Conservation (phyloP, 2,113 vertebrate species). For the Pelusios castaneus region DNA sequence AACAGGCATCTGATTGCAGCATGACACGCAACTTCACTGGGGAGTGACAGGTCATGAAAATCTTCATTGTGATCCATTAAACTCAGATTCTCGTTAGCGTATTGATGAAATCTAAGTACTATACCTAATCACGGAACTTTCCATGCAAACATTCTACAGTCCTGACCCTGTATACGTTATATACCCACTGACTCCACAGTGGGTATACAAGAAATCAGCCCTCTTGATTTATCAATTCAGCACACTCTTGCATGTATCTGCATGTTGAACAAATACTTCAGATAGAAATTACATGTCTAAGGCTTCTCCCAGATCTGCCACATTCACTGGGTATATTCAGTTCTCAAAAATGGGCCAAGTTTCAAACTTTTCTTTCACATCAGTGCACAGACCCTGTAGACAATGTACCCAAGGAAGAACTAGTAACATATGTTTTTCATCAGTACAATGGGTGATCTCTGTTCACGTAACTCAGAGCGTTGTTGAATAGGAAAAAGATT, state of each 20-base stretch:
- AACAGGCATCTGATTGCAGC: accelerated
- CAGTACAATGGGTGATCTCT: neutral
- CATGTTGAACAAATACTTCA: neutral
- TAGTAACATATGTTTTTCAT: neutral
- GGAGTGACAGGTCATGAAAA: accelerated
- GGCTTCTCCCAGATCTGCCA: neutral
- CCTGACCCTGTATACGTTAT: accelerated
- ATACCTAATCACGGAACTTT: accelerated
- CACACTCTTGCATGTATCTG: neutral
- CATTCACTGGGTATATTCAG: neutral
- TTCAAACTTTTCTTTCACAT: neutral
- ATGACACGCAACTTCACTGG: neutral
- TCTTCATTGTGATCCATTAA: accelerated
- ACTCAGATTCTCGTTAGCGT: accelerated
- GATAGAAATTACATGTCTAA: neutral
- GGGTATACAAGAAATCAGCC: neutral
- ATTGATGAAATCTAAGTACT: neutral
- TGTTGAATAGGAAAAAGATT: no score
- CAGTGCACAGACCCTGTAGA: neutral
- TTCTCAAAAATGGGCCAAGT: neutral
- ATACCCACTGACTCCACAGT: neutral
- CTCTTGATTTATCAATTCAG: neutral
- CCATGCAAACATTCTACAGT: accelerated
- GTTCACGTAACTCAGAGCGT: neutral
- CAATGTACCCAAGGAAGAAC: neutral